Evolutionary conservation across 2,888 invertebrate genomes (phyloP), one percentile per base, ranked within the genome.

Genomic region (Synergus itoensis): DNA sequence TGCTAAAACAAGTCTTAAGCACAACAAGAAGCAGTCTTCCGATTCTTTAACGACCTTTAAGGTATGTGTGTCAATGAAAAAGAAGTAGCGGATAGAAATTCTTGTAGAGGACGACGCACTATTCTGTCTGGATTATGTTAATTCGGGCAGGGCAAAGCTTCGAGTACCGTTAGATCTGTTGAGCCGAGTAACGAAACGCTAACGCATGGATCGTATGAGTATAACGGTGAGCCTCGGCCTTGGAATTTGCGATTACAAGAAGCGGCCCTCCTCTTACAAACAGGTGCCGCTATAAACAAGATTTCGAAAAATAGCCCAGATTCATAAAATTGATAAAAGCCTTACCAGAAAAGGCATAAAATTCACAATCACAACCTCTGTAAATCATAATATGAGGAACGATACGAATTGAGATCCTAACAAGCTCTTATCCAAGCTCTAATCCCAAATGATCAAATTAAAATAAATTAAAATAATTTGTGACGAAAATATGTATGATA

Each of bases 71-170:
- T 87, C 89, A 85, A 86, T 85, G 84, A 84, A 85, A 84, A 84
- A 86, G 85, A 86, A 87, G 87, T 85, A 87, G 86, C 86, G 85
- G 86, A 86, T 86, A 89, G 87, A 87, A 87, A 89, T 86, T 84
- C 85, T 78, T 84, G 81, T 65, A 73, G 84, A 84, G 84, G 82
- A 82, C 82, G 82, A 84, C 82, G 80, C 82, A 84, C 82, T 79
- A 80, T 41, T 76, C 67, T 82, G 81, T 81, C 83, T 83, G 84
- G 85, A 89, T 89, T 91, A 91, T 91, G 91, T 86, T 91, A 91
- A 91, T 91, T 88, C 83, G 86, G 85, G 81, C 83, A 84, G 84
- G 85, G 86, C 81, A 83, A 84, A 82, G 88, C 84, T 87, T 86
- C 83, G 85, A 78, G 85, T 90, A 89, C 91, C 91, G 91, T 90